These are phyloP conservation scores for Irena cyanogastra DNA, from an alignment of 2,113 vertebrate genomes.

Conservation along the genomic window DNA sequence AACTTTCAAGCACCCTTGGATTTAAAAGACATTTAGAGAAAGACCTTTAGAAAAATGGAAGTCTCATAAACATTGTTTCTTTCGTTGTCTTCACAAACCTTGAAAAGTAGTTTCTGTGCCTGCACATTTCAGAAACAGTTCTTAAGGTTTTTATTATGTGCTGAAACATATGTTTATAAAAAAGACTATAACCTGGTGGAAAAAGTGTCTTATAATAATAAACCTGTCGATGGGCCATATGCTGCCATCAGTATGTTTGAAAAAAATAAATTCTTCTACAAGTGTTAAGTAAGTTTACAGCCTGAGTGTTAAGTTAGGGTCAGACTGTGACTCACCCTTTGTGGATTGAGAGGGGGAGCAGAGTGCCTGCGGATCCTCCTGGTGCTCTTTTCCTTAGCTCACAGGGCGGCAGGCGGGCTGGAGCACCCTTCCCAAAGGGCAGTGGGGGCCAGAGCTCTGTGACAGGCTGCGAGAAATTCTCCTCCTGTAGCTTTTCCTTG, in stretches of 20 bases:
- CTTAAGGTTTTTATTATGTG: slow-evolving; percentile 33
- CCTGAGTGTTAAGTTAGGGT: slow-evolving; percentile 41
- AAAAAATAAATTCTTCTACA: slow-evolving; percentile 38
- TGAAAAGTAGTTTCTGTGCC: slow-evolving; percentile 42
- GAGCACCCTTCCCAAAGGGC: neutral
- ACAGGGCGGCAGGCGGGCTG: accelerated
- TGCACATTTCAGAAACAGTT: slow-evolving; percentile 45
- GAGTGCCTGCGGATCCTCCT: neutral
- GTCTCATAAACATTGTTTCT: slow-evolving; percentile 29
- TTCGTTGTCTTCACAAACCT: slow-evolving; percentile 59
- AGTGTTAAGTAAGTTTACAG: slow-evolving; percentile 56
- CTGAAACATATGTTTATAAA: slow-evolving; percentile 48
- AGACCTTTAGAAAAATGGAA: slow-evolving; percentile 24
- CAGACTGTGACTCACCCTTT: slow-evolving; percentile 4
- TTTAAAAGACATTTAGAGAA: slow-evolving; percentile 40
- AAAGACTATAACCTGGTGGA: slow-evolving; percentile 47
- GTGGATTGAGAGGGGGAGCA: neutral
- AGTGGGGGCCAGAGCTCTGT: neutral
- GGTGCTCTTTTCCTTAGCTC: neutral
- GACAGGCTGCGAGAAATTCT: accelerated
- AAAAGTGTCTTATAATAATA: slow-evolving; percentile 62
- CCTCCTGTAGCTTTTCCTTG: neutral
- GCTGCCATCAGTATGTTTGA: slow-evolving; percentile 30
- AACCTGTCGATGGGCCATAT: slow-evolving; percentile 57
- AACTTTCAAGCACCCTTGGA: neutral